phyloP scores from a whole-genome alignment of 2,113 vertebrate species.

The Cryptotis parvus region DNA sequence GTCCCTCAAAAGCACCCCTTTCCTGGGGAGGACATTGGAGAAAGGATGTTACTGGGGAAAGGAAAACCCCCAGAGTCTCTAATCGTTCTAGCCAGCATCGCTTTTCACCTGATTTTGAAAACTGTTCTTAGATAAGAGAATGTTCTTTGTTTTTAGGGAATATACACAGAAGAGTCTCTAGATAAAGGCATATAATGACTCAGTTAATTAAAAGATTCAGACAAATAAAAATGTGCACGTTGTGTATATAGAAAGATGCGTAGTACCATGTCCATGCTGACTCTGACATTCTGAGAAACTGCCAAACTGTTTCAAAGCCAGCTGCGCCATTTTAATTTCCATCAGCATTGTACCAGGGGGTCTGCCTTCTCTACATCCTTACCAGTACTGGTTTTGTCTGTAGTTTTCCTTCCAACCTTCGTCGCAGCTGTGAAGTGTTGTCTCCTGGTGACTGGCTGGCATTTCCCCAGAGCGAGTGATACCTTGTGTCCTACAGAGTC shows the following conservation, averaged over 20 bases:
- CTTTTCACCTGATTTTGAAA: neutral
- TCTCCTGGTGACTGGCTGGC: neutral
- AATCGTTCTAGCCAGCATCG: neutral
- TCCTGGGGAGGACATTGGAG: too few relatives aligned
- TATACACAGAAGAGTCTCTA: neutral
- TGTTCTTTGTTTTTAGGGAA: neutral
- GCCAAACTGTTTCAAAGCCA: neutral
- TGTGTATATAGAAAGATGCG: neutral
- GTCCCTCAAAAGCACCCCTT: too few relatives aligned
- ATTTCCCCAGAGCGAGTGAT: neutral
- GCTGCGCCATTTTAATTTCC: too few relatives aligned
- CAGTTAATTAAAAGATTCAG: neutral
- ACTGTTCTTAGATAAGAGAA: neutral
- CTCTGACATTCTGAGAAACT: neutral
- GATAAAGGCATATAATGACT: neutral
- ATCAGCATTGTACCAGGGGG: too few relatives aligned
- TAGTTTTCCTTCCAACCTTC: too few relatives aligned
- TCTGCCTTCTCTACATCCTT: too few relatives aligned
- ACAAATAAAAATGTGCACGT: neutral
- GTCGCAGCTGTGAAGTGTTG: too few relatives aligned
- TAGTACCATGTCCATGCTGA: slow-evolving; percentile 27
- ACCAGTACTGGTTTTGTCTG: too few relatives aligned
- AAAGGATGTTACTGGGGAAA: neutral
- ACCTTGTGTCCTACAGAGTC: neutral
- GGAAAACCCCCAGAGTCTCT: neutral